Percentiles rank a stretch among this genome's conserved stretches.
Evolutionary conservation across 2,113 vertebrate species (phyloP).

Genomic region (Delphinus delphis): DNA sequence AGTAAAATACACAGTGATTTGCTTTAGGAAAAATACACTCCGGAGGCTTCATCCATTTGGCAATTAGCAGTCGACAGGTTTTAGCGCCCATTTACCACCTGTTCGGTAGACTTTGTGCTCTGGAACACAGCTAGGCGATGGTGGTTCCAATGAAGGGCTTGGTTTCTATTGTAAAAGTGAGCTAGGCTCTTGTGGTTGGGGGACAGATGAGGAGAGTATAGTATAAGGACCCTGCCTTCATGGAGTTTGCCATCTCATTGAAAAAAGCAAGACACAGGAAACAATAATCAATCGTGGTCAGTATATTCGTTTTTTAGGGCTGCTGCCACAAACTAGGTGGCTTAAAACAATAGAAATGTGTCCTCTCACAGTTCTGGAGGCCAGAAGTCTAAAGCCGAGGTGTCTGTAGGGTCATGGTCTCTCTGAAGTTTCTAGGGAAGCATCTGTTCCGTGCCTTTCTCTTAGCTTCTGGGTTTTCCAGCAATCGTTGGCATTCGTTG

Average conservation of each 20-base stretch:
- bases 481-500: not conserved
- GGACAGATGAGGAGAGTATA: not conserved
- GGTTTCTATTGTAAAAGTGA: not conserved
- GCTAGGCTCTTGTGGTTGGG: not conserved
- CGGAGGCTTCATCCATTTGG: constrained; percentile 60
- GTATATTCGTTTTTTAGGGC: not conserved
- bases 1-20: constrained; percentile 69
- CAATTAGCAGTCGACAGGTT: constrained; percentile 73
- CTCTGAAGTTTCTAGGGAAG: not conserved
- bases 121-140: not conserved
- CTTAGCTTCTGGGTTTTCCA: not conserved
- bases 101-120: constrained; percentile 28
- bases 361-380: not conserved
- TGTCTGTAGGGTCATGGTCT: accelerated
- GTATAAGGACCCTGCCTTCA: not conserved
- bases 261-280: not conserved
- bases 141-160: not conserved
- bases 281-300: not conserved
- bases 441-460: too few relatives aligned
- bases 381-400: not conserved
- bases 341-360: not conserved
- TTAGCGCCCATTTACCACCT: constrained; percentile 75
- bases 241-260: not conserved
- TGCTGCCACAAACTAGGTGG: too few relatives aligned
- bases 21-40: constrained; percentile 68